A percentile compares a stretch with the other conserved stretches of the same genome.
phyloP scores from a whole-genome alignment of 2,113 vertebrate genomes.

The Charina bottae region DNA sequence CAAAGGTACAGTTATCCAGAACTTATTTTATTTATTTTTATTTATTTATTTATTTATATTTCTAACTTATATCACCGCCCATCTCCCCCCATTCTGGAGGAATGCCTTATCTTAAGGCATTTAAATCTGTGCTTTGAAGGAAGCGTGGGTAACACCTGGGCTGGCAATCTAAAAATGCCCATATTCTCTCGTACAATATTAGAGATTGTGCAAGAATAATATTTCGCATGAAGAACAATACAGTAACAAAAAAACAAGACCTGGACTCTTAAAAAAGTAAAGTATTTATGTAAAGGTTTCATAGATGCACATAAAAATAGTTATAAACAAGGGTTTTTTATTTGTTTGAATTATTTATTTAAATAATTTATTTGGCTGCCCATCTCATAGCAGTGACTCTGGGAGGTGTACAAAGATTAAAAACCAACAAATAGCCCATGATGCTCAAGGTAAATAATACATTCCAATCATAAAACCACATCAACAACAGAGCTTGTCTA shows the following conservation, averaged over 20 bases:
- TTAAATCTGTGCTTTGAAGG: background rate
- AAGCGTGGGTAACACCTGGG: background rate
- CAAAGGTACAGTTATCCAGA: background rate
- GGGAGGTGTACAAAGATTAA: background rate
- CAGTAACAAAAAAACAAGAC: background rate
- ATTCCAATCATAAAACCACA: background rate
- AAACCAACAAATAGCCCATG: background rate
- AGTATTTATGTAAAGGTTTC: background rate
- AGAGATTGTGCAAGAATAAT: background rate
- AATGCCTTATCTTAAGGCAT: background rate
- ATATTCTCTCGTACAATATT: background rate
- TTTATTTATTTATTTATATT: too few relatives aligned
- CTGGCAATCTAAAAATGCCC: background rate
- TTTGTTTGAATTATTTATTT: background rate
- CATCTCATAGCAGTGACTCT: background rate
- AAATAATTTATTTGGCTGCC: background rate
- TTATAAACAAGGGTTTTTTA: background rate
- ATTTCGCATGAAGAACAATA: background rate
- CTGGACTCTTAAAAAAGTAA: background rate
- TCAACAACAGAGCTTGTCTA: background rate
- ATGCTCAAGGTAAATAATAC: background rate
- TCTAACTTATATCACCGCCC: too few relatives aligned
- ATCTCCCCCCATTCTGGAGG: too few relatives aligned
- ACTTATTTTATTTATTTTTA: too few relatives aligned
- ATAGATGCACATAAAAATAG: background rate